phyloP scores from a whole-genome alignment of 2,797 vertebrate species.

The Silurus lanzhouensis region DNA sequence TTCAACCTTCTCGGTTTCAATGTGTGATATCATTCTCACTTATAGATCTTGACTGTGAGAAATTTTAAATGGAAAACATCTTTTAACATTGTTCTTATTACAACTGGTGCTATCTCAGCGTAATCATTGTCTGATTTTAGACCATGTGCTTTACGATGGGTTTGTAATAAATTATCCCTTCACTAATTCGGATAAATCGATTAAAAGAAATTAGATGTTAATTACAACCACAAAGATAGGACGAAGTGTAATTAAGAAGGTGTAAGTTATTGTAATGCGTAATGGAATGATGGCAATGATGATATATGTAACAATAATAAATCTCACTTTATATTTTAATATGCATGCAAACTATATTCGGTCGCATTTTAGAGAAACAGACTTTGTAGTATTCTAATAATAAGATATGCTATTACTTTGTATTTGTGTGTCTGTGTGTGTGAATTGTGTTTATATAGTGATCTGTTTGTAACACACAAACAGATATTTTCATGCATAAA shows the following conservation, averaged over 20 bases:
- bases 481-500: constrained; percentile 5
- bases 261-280: too few relatives aligned
- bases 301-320: not conserved
- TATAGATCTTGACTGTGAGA: not conserved
- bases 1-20: not conserved
- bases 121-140: not conserved
- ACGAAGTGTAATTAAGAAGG: constrained; percentile 12
- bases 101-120: not conserved
- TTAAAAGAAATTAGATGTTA: not conserved
- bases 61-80: not conserved
- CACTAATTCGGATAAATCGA: not conserved
- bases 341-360: constrained; percentile 19
- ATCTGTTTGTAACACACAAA: not conserved
- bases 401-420: not conserved
- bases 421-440: too few relatives aligned
- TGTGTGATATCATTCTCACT: not conserved
- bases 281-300: too few relatives aligned
- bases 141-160: not conserved
- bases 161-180: not conserved
- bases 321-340: constrained; percentile 22
- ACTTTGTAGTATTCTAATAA: not conserved
- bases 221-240: not conserved
- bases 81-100: not conserved
- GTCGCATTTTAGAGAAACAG: not conserved
- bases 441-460: not conserved